Conservation (phyloP, 2,797 vertebrate species). For the Ficedula albicollis region DNA sequence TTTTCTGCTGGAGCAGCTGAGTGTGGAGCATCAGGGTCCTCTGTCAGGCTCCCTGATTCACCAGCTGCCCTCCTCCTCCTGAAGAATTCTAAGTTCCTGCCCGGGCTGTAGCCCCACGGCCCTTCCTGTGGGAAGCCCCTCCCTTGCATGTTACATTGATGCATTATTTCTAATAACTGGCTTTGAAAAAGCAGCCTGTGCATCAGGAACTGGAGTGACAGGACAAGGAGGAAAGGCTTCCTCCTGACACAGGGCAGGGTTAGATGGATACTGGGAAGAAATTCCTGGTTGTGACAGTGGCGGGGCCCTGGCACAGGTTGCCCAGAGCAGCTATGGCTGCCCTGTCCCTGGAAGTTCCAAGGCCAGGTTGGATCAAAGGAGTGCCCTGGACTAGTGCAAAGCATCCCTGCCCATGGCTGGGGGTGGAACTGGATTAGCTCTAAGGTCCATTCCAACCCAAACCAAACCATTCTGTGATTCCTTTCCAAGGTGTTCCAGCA, state of each 20-base stretch:
- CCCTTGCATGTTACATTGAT: not conserved
- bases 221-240: not conserved
- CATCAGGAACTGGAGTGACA: not conserved
- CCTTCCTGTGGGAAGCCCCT: not conserved
- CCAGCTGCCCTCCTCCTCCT: not conserved
- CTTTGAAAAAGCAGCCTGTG: not conserved
- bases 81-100: not conserved
- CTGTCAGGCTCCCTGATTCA: not conserved
- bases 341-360: not conserved
- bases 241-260: not conserved
- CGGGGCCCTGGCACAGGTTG: not conserved
- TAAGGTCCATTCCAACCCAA: not conserved
- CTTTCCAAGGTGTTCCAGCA: not conserved
- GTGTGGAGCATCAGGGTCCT: accelerated
- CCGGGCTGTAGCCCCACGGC: not conserved
- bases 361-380: not conserved
- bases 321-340: not conserved
- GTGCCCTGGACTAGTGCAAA: not conserved
- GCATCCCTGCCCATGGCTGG: not conserved
- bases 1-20: not conserved
- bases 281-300: not conserved
- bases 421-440: not conserved
- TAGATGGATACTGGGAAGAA: not conserved
- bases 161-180: not conserved
- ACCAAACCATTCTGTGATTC: not conserved